Evolutionary conservation across 2,113 vertebrate species (phyloP).

Genomic region (Caranx ignobilis): DNA sequence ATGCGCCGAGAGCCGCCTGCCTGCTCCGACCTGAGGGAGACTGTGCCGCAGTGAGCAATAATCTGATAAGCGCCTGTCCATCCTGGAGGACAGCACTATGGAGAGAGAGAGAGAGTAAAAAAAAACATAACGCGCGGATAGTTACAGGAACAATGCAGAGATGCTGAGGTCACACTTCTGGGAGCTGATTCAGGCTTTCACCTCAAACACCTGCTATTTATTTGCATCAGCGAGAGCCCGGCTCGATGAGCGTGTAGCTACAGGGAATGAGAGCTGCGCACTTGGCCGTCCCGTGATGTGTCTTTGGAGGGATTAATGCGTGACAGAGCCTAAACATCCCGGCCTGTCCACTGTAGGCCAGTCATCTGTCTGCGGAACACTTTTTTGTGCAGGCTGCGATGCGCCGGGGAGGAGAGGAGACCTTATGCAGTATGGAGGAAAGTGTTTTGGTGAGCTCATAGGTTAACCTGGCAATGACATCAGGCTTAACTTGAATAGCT

Average conservation of each 20-base stretch:
- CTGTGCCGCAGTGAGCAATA: slow-evolving; percentile 79
- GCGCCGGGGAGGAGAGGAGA: not conserved
- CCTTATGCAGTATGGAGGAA: slow-evolving; percentile 48
- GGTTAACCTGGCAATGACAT: slow-evolving; percentile 56
- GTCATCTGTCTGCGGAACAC: slow-evolving; percentile 23
- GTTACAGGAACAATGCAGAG: slow-evolving; percentile 25
- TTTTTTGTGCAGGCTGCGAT: slow-evolving; percentile 1
- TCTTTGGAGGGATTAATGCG: slow-evolving; percentile 57
- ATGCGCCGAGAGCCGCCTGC: slow-evolving; percentile 32
- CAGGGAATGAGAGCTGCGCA: slow-evolving; percentile 63
- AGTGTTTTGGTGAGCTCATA: slow-evolving; percentile 38
- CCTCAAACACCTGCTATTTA: slow-evolving; percentile 36
- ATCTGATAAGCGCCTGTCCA: slow-evolving; percentile 68
- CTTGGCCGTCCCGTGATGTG: slow-evolving; percentile 60
- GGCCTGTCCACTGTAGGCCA: slow-evolving; percentile 35
- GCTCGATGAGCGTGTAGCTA: slow-evolving; percentile 10
- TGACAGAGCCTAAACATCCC: slow-evolving; percentile 36
- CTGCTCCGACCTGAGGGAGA: slow-evolving; percentile 35
- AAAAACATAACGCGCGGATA: not conserved
- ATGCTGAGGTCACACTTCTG: slow-evolving; percentile 59
- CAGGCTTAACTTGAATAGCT: slow-evolving; percentile 42
- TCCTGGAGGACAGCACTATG: slow-evolving; percentile 17
- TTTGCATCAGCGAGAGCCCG: slow-evolving; percentile 27
- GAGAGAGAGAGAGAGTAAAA: not conserved
- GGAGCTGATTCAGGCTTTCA: slow-evolving; percentile 49